phyloP scores from a whole-genome alignment of 2,888 invertebrate species.

The Lucinisca nassula region DNA sequence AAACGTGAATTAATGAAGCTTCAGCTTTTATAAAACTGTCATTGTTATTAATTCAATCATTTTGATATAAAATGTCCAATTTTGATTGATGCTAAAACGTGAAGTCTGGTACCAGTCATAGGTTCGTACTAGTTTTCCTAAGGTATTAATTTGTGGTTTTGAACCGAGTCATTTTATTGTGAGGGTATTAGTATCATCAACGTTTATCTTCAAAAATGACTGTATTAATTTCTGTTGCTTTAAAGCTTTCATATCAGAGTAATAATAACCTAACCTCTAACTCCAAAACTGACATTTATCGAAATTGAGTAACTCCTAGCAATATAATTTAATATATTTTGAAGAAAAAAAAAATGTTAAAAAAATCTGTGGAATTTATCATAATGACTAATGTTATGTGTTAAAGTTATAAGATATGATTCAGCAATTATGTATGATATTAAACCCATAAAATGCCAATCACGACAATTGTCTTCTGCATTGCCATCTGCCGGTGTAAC shows the following conservation, averaged over 20 bases:
- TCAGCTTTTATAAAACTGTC: neutral
- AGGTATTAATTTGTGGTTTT: neutral
- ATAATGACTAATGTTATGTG: neutral
- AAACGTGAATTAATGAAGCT: neutral
- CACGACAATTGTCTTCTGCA: too few relatives aligned
- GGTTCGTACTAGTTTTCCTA: neutral
- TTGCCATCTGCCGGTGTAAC: too few relatives aligned
- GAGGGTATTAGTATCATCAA: neutral
- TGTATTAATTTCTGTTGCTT: neutral
- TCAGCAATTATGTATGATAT: too few relatives aligned
- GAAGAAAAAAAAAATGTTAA: neutral
- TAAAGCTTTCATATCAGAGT: neutral
- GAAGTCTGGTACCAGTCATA: neutral
- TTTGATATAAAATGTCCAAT: neutral
- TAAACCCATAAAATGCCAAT: too few relatives aligned
- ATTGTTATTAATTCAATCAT: constrained; percentile 1
- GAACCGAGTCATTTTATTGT: neutral
- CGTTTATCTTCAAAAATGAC: neutral
- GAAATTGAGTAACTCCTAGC: neutral
- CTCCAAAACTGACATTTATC: neutral
- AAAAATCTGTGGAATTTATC: neutral
- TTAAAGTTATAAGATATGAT: too few relatives aligned
- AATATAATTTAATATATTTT: neutral
- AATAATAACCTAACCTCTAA: too few relatives aligned
- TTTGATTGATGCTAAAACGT: neutral